Percentiles rank a stretch among this genome's conserved stretches.
Evolutionary conservation across 1,140 invertebrate species (phyloP).

Genomic region (Drosophila pachea): DNA sequence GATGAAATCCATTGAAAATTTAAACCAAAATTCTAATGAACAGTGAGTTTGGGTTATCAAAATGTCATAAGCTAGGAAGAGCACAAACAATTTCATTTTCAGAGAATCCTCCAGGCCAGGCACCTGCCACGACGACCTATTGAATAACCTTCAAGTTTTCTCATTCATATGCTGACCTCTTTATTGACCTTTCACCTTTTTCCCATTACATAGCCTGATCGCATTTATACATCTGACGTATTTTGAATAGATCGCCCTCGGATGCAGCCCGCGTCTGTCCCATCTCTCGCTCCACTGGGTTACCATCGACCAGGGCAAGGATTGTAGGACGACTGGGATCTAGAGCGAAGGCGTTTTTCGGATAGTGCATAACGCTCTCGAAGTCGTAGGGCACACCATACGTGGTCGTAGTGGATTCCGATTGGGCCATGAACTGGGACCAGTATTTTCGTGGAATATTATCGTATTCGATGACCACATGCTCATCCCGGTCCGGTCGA

Average conservation of each 20-base stretch:
- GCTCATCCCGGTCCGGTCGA: constrained; percentile 80
- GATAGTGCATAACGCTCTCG: constrained; percentile 80
- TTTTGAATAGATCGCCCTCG: constrained; percentile 64
- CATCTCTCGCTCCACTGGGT: constrained; percentile 60
- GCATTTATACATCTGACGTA: constrained; percentile 69
- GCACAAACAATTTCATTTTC: too few relatives aligned
- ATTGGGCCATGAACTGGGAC: constrained; percentile 69
- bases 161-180: too few relatives aligned
- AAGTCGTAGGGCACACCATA: constrained; percentile 79
- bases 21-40: too few relatives aligned
- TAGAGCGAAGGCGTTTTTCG: constrained; percentile 79
- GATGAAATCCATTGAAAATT: too few relatives aligned
- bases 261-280: constrained; percentile 61
- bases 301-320: constrained; percentile 43
- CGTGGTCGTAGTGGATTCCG: constrained; percentile 52
- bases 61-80: too few relatives aligned
- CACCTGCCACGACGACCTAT: too few relatives aligned
- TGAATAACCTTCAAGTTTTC: too few relatives aligned
- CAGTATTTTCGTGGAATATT: constrained; percentile 79
- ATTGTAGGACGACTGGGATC: constrained; percentile 67
- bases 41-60: too few relatives aligned
- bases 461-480: constrained; percentile 80
- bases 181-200: too few relatives aligned
- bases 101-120: too few relatives aligned
- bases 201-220: background rate